Evolutionary conservation across 2,113 vertebrate species (phyloP).

Genomic region (Eira barbara): DNA sequence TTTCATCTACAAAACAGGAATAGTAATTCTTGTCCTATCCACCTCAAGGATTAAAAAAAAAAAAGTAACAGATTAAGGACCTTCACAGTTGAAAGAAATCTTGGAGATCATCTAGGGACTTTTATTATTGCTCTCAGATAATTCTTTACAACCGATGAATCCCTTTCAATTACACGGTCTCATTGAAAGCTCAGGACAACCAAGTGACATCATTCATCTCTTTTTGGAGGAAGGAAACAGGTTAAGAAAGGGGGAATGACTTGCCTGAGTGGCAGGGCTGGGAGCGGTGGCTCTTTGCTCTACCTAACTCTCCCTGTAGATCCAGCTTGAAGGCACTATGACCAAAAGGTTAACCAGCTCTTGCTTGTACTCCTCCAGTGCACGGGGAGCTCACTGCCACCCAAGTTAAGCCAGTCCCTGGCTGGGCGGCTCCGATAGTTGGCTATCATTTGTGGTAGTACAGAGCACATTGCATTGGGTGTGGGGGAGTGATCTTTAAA

Average conservation of each 20-base stretch:
- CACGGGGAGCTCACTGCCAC: background rate
- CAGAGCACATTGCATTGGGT: background rate
- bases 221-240: background rate
- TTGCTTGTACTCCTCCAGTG: background rate
- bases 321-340: background rate
- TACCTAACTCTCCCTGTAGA: background rate
- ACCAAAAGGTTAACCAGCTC: background rate
- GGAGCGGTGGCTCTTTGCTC: background rate
- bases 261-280: background rate
- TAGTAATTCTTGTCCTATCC: background rate
- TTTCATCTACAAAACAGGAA: background rate
- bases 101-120: background rate
- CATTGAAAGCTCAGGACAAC: background rate
- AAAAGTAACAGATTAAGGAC: background rate
- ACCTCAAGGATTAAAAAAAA: background rate
- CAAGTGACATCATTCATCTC: background rate
- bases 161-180: background rate
- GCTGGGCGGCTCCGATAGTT: background rate
- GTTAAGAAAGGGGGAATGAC: background rate
- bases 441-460: background rate
- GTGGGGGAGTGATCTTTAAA: background rate
- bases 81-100: background rate
- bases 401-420: background rate
- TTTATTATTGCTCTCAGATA: background rate
- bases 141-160: background rate